Evolutionary conservation across 2,797 vertebrate species (phyloP).

Genomic region (Acrossocheilus wenchowensis): DNA sequence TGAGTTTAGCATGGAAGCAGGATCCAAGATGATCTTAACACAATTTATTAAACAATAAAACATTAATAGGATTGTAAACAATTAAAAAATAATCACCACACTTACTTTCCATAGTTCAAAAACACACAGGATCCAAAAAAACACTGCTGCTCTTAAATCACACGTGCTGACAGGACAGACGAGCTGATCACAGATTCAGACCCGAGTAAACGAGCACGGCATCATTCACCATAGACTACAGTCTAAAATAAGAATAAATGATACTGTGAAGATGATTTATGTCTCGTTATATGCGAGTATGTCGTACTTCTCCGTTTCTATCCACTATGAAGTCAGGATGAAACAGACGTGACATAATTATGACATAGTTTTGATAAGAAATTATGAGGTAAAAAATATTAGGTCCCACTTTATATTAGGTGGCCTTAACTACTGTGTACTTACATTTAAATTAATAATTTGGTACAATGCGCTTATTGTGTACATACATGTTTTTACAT

Average conservation of each 20-base stretch:
- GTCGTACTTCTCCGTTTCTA: not conserved
- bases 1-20: not conserved
- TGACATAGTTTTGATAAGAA: not conserved
- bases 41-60: not conserved
- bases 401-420: too few species aligned
- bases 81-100: not conserved
- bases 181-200: conserved; percentile 13
- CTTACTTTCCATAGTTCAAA: conserved; percentile 37
- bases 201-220: not conserved
- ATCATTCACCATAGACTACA: not conserved
- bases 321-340: not conserved
- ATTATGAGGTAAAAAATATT: not conserved
- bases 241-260: not conserved
- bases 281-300: not conserved
- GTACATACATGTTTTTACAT: too few species aligned
- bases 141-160: not conserved
- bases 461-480: too few species aligned
- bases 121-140: not conserved
- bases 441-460: too few species aligned
- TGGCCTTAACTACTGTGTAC: too few species aligned
- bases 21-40: too few species aligned
- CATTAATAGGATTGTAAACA: not conserved
- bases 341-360: not conserved
- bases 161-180: not conserved
- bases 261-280: not conserved